These are phyloP conservation scores for Trichonephila clavata DNA, from an alignment of 1,140 invertebrate genomes.

Conservation along the genomic window DNA sequence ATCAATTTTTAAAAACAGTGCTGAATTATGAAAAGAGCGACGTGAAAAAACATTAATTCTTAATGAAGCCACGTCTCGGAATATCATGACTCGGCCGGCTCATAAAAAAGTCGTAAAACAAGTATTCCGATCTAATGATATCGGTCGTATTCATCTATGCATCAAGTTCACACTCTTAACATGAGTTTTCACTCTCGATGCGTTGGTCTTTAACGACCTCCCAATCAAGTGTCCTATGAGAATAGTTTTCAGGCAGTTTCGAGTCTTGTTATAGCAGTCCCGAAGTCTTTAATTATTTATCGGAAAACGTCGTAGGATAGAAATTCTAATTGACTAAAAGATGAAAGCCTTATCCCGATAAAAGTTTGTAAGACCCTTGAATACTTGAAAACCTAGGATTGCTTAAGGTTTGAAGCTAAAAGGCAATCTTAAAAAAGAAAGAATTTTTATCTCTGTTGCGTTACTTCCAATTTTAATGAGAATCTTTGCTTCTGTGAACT, in stretches of 20 bases:
- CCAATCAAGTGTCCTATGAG: conserved; percentile 58
- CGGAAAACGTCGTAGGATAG: conserved; percentile 36
- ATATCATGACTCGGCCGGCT: not conserved
- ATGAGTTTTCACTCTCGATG: conserved; percentile 60
- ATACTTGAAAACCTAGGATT: not conserved
- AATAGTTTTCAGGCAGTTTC: conserved; percentile 52
- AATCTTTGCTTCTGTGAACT: not conserved
- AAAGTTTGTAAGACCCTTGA: not conserved
- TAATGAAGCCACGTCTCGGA: not conserved
- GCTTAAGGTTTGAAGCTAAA: not conserved
- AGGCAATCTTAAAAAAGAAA: not conserved
- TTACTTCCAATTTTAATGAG: not conserved
- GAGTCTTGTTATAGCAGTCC: conserved; percentile 60
- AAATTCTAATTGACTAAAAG: conserved; percentile 60
- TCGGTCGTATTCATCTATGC: conserved; percentile 55
- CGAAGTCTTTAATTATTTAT: conserved; percentile 70
- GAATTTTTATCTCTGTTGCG: not conserved
- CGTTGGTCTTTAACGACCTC: conserved; percentile 50
- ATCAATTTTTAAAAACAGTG: conserved; percentile 9
- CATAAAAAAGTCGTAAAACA: conserved; percentile 66
- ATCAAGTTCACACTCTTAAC: conserved; percentile 52
- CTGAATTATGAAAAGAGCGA: not conserved
- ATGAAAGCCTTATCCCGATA: not conserved
- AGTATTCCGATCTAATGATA: conserved; percentile 61
- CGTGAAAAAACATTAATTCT: conserved; percentile 27